Evolutionary conservation across 2,797 vertebrate genomes (phyloP).

Genomic region (Vireo griseus): DNA sequence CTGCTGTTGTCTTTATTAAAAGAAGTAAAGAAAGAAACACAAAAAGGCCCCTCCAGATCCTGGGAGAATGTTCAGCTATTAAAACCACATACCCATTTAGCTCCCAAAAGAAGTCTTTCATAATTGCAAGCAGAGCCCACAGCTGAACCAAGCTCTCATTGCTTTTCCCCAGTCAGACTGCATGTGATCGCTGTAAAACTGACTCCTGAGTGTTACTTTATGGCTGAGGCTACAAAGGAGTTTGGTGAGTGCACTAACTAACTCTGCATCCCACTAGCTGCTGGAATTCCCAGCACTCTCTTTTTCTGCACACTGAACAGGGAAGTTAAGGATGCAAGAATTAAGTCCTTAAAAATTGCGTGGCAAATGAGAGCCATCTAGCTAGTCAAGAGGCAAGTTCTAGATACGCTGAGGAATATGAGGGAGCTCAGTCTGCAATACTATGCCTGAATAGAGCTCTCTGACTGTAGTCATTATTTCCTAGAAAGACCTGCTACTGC

Average conservation of each 20-base stretch:
- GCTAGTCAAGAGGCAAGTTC: neutral
- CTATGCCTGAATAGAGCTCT: neutral
- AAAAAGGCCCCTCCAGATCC: neutral
- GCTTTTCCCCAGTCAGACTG: neutral
- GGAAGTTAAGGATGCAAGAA: neutral
- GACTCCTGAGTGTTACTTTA: neutral
- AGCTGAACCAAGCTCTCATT: neutral
- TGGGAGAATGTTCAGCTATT: constrained; percentile 39
- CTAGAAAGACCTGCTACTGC: neutral
- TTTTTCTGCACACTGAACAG: neutral
- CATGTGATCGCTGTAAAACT: neutral
- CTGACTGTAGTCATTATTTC: neutral
- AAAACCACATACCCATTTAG: constrained; percentile 6
- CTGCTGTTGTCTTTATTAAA: constrained; percentile 45
- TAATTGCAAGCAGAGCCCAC: constrained; percentile 38
- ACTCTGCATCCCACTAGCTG: neutral
- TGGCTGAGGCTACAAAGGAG: neutral
- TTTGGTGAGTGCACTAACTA: neutral
- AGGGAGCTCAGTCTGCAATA: neutral
- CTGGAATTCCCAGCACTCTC: fast-evolving
- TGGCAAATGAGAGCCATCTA: neutral
- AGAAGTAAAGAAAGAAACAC: constrained; percentile 32
- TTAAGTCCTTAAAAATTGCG: neutral
- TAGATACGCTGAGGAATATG: neutral
- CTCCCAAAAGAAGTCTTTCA: constrained; percentile 29